Evolutionary conservation across 2,113 vertebrate species (phyloP).

Genomic region (Cepphus grylle): DNA sequence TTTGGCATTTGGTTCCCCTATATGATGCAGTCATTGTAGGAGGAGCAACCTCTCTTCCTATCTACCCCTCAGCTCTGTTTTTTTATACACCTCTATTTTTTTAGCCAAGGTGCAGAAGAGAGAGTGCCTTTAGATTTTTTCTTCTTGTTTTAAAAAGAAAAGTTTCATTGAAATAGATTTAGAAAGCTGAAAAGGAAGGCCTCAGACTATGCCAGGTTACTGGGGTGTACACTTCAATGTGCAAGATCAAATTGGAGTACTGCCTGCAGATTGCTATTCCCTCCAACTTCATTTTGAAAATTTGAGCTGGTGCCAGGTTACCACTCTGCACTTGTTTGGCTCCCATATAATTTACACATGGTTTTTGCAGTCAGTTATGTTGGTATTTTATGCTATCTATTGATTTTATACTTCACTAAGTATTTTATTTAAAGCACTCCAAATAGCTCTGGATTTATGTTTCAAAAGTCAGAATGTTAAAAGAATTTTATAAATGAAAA

Average conservation of each 20-base stretch:
- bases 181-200: background rate
- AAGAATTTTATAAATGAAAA: slow-evolving; percentile 56
- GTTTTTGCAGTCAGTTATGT: slow-evolving; percentile 34
- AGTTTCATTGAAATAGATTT: background rate
- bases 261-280: background rate
- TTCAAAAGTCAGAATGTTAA: slow-evolving; percentile 35
- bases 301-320: background rate
- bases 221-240: background rate
- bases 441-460: slow-evolving; percentile 40
- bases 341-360: slow-evolving; percentile 35
- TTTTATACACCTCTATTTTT: background rate
- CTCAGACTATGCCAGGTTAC: background rate
- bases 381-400: slow-evolving; percentile 47
- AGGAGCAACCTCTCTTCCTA: background rate
- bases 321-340: slow-evolving; percentile 41
- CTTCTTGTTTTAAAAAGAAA: background rate
- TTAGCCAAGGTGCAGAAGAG: background rate
- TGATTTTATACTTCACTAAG: slow-evolving; percentile 46
- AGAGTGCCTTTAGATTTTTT: background rate
- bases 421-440: slow-evolving; percentile 42
- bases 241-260: background rate
- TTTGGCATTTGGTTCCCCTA: background rate
- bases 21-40: background rate
- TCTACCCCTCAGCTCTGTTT: background rate
- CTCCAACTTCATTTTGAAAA: background rate